Evolutionary conservation across 2,113 vertebrate genomes (phyloP).

Genomic region (Seriola quinqueradiata): DNA sequence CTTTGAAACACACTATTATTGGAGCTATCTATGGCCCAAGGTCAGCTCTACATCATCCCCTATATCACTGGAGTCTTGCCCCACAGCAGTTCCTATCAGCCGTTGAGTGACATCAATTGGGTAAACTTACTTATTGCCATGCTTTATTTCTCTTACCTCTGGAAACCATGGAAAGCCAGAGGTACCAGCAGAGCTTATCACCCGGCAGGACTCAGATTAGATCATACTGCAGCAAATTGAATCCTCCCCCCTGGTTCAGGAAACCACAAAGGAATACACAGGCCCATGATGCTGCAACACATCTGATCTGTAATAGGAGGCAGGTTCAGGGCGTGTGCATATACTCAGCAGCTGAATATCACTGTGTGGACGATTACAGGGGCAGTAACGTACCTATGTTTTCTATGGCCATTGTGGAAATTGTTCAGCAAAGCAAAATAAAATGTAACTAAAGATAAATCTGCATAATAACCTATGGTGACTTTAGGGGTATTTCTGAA

Average conservation of each 20-base stretch:
- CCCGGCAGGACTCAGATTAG: constrained; percentile 80
- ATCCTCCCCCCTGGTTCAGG: constrained; percentile 64
- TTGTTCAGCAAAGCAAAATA: neutral
- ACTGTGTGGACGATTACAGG: neutral
- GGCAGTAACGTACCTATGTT: constrained; percentile 7
- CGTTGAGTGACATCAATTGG: constrained; percentile 73
- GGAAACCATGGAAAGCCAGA: constrained; percentile 61
- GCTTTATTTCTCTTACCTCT: constrained; percentile 76
- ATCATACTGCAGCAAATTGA: constrained; percentile 83
- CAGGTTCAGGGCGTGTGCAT: constrained; percentile 28
- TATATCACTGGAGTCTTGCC: constrained; percentile 48
- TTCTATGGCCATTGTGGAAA: neutral
- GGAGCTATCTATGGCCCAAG: constrained; percentile 58
- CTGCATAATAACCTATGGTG: neutral
- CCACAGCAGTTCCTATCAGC: constrained; percentile 53
- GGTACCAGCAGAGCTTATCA: constrained; percentile 75
- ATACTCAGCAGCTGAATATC: constrained; percentile 30
- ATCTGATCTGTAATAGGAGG: constrained; percentile 64
- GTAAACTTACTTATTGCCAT: constrained; percentile 73
- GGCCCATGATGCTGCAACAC: constrained; percentile 63
- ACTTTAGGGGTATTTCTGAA: neutral
- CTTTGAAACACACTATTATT: constrained; percentile 49
- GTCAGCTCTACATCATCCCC: constrained; percentile 65
- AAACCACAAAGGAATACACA: constrained; percentile 70
- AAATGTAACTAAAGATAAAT: neutral